Evolutionary conservation across 1,140 invertebrate species (phyloP).

Genomic region (Sarcophaga peregrina): DNA sequence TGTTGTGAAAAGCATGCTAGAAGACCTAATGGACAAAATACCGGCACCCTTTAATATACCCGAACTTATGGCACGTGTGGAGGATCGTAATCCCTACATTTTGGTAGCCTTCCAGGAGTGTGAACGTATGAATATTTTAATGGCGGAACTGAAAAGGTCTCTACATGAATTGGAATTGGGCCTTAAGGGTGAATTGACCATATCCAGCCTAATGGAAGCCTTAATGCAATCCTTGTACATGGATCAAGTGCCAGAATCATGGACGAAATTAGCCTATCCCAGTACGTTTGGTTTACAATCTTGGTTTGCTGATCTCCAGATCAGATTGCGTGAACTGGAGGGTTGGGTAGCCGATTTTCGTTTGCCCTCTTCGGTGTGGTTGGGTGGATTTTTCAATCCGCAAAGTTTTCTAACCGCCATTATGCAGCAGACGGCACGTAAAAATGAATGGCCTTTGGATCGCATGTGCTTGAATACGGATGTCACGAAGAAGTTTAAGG

Average conservation of each 20-base stretch:
- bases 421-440: conserved; percentile 95
- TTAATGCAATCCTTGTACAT: conserved; percentile 85
- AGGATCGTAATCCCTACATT: conserved; percentile 90
- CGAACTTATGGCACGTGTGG: conserved; percentile 87
- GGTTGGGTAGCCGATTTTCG: conserved; percentile 83
- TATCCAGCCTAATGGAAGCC: conserved; percentile 91
- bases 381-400: conserved; percentile 95
- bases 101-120: conserved; percentile 96
- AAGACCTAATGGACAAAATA: conserved; percentile 90
- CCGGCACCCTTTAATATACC: conserved; percentile 89
- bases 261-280: conserved; percentile 89
- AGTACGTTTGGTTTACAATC: conserved; percentile 84
- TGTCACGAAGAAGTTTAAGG: conserved; percentile 90
- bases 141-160: conserved; percentile 81
- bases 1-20: conserved; percentile 83
- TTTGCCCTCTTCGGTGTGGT: conserved; percentile 87
- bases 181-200: conserved; percentile 92
- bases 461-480: conserved; percentile 96
- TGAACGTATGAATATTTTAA: conserved; percentile 92
- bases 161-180: conserved; percentile 88
- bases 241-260: conserved; percentile 85
- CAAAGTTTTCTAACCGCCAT: conserved; percentile 97
- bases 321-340: conserved; percentile 82
- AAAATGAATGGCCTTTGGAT: conserved; percentile 95
- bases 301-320: conserved; percentile 89